phyloP scores from a whole-genome alignment of 2,888 invertebrate genomes.

The Caenorhabditis macrosperma region DNA sequence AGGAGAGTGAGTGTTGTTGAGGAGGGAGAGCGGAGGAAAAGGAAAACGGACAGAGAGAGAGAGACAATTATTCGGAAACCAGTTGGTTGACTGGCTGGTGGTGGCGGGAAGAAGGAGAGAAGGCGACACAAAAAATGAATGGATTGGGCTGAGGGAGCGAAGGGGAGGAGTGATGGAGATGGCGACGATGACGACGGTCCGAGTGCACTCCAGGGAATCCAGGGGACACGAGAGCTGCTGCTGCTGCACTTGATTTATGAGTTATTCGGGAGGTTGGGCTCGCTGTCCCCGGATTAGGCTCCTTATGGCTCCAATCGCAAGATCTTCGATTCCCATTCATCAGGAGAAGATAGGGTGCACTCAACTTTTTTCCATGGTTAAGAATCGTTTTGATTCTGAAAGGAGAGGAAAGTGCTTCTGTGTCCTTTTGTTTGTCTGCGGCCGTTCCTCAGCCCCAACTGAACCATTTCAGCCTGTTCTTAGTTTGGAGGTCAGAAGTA shows the following conservation, averaged over 20 bases:
- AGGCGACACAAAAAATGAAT: constrained; percentile 40
- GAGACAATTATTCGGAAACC: constrained; percentile 52
- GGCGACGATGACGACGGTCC: constrained; percentile 31
- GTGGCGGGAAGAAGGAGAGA: constrained; percentile 17
- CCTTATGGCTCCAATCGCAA: too few relatives aligned
- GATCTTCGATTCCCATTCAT: too few relatives aligned
- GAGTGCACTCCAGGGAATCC: constrained; percentile 50
- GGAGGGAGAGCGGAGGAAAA: constrained; percentile 12
- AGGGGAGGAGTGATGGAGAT: constrained; percentile 14
- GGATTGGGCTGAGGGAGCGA: constrained; percentile 32
- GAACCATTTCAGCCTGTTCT: too few relatives aligned
- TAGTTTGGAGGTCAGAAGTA: too few relatives aligned
- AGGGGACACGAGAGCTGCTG: constrained; percentile 13
- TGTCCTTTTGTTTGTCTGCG: too few relatives aligned
- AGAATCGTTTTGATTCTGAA: too few relatives aligned
- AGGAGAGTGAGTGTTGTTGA: too few relatives aligned
- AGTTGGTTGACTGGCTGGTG: constrained; percentile 47
- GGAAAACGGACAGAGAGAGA: constrained; percentile 15
- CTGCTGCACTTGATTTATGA: constrained; percentile 22
- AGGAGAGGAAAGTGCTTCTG: too few relatives aligned
- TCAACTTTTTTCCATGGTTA: too few relatives aligned
- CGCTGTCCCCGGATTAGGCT: too few relatives aligned
- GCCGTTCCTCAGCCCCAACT: too few relatives aligned
- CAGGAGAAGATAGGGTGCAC: too few relatives aligned
- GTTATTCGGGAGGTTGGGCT: background rate